Evolutionary conservation across 2,888 invertebrate genomes (phyloP).

Genomic region (Auanema freiburgensis): DNA sequence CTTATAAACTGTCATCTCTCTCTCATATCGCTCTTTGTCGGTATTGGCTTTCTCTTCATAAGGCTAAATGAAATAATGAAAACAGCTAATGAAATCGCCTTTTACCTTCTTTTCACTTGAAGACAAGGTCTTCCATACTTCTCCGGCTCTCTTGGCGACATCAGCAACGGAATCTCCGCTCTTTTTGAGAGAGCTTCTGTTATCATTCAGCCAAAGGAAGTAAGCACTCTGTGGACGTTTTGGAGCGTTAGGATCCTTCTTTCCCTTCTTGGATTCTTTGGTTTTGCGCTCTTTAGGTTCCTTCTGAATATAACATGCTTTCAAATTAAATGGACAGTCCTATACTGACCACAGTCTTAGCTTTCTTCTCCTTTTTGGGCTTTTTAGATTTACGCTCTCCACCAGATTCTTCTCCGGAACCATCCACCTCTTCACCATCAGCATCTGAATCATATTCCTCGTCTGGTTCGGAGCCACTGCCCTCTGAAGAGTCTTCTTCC

Average conservation of each 20-base stretch:
- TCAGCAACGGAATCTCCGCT: constrained; percentile 87
- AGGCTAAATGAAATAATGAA: constrained; percentile 70
- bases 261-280: constrained; percentile 70
- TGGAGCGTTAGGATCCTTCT: constrained; percentile 77
- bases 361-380: constrained; percentile 68
- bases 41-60: constrained; percentile 86
- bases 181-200: constrained; percentile 80
- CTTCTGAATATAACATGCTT: constrained; percentile 8
- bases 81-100: constrained; percentile 6
- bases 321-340: too few relatives aligned
- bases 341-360: constrained; percentile 65
- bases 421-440: constrained; percentile 67
- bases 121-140: constrained; percentile 83
- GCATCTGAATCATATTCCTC: constrained; percentile 61
- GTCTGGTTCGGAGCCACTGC: constrained; percentile 64
- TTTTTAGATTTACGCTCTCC: constrained; percentile 64
- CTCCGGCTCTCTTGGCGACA: constrained; percentile 88
- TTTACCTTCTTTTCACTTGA: constrained; percentile 33
- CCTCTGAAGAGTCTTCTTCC: constrained; percentile 39
- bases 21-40: constrained; percentile 82
- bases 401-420: constrained; percentile 65
- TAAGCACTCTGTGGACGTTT: constrained; percentile 88
- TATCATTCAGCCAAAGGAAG: constrained; percentile 87
- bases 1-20: constrained; percentile 86
- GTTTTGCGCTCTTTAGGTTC: constrained; percentile 8